phyloP scores from a whole-genome alignment of 2,113 vertebrate species.

The Azemiops feae region DNA sequence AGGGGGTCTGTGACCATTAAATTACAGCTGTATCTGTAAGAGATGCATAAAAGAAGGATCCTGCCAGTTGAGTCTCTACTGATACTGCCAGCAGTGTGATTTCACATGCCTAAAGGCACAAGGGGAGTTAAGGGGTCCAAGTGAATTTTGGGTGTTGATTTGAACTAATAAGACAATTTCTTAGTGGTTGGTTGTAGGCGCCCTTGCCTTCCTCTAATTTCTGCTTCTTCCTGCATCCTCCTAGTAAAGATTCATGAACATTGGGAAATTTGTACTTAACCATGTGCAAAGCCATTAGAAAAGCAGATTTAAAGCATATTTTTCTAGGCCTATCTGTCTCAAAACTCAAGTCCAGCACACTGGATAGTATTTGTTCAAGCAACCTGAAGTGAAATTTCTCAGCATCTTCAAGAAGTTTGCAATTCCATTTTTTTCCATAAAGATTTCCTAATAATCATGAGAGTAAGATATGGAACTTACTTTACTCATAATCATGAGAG shows the following conservation, averaged over 20 bases:
- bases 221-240: background rate
- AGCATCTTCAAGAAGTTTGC: background rate
- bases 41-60: background rate
- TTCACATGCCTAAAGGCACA: background rate
- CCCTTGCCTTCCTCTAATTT: background rate
- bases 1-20: background rate
- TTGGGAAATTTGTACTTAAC: background rate
- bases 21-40: background rate
- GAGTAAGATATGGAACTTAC: background rate
- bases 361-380: background rate
- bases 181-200: background rate
- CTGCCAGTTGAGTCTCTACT: background rate
- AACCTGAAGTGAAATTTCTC: background rate
- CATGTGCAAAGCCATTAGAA: background rate
- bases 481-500: background rate
- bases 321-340: background rate
- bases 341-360: background rate
- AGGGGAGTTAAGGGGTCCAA: background rate
- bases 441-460: background rate
- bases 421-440: background rate
- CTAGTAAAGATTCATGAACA: background rate
- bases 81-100: background rate
- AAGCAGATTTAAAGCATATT: background rate
- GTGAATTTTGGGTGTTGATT: background rate
- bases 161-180: background rate